These are phyloP conservation scores for Sycobia sp. DNA, from an alignment of 1,140 invertebrate genomes.

Conservation along the genomic window DNA sequence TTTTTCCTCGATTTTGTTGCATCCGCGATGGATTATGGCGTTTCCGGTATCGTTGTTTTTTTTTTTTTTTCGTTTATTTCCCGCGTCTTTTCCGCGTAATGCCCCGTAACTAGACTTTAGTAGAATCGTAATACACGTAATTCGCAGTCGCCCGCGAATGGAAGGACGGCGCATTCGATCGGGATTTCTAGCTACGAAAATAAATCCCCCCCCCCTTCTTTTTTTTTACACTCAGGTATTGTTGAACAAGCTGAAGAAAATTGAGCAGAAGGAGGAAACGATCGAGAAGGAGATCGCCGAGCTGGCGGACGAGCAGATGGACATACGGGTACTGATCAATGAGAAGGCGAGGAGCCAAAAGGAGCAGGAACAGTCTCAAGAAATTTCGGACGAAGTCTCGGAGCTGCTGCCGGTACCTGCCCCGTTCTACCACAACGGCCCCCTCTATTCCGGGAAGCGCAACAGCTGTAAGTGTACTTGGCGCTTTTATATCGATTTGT, in stretches of 20 bases:
- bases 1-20: no score
- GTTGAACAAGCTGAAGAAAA: slow-evolving; percentile 44
- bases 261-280: slow-evolving; percentile 43
- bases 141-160: no score
- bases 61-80: no score
- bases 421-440: slow-evolving; percentile 43
- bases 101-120: no score
- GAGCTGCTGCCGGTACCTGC: slow-evolving; percentile 49
- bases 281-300: slow-evolving; percentile 43
- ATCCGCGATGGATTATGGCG: no score
- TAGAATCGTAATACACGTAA: no score
- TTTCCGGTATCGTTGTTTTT: no score
- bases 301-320: slow-evolving; percentile 46
- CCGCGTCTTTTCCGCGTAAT: no score
- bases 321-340: slow-evolving; percentile 45
- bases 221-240: slow-evolving; percentile 44
- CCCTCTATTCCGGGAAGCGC: slow-evolving; percentile 49
- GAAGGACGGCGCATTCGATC: no score
- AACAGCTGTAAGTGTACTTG: slow-evolving; percentile 53
- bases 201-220: no score
- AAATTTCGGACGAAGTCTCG: slow-evolving; percentile 38
- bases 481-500: background rate
- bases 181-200: no score
- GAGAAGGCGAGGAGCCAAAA: slow-evolving; percentile 36
- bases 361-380: slow-evolving; percentile 28